Evolutionary conservation across 2,113 vertebrate species (phyloP), one percentile per base, ranked within the genome.

Genomic region (Odontesthes bonariensis): DNA sequence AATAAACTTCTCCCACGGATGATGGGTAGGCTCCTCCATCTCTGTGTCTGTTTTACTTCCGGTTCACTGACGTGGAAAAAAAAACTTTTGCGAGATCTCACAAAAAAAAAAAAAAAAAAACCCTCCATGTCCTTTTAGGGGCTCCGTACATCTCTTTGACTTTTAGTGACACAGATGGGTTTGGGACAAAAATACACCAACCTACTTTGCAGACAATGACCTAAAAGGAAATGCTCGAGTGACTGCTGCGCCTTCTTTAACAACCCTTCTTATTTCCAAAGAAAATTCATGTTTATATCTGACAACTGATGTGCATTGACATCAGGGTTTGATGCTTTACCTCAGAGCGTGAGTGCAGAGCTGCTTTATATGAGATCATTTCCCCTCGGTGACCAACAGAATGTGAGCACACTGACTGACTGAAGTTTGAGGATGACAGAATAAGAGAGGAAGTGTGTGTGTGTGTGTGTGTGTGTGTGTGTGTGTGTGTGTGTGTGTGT

Each of bases 401-500:
- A 61, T 0, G 20, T 53, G 13, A 71, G 31, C 42, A 0, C 32
- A 33, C 7, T 0, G 53, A 4, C 59, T 61, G 4, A 61, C 63
- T 1, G 44, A 73, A 62, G 57, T 38, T 38, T 75, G 38, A 33
- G 53, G 55, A 10, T 67, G 0, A 55, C 27, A 56, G 59, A 44
- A 54, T 14, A 52, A 54, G 49, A 47, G 17, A 38, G 35, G 35
- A 38, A 38, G 38, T 57, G 53, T 59, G 68, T 46, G 72, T 22
- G 54, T 55, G 6, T 69, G 61, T 54, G 58, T 58, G 73, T 51
- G 59, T 63, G 56, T 22, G 40, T 58, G 54, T 64, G 72, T 58
- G 54, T 35, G 46, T 64, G 61, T 59, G 19, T 56, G 55, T 0
- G 56, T 35, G 35, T 35, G 35, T 35, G 35, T 35, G 35, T 35